These are phyloP conservation scores for Melanotaenia trifasciata DNA, from an alignment of 2,797 vertebrate genomes.

Conservation along the genomic window DNA sequence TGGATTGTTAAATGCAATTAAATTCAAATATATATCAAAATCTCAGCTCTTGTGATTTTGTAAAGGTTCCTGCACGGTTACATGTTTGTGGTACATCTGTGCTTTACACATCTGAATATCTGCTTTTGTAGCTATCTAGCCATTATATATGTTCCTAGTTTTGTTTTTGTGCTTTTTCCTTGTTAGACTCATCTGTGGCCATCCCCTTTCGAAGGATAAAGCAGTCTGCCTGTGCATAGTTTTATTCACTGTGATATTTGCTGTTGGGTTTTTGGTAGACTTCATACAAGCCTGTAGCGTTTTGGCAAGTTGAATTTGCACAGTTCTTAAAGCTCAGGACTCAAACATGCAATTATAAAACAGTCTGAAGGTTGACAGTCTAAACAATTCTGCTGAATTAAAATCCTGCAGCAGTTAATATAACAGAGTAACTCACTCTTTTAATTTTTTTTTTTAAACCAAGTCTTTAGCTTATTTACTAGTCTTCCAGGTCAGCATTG, in stretches of 20 bases:
- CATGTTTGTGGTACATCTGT: not conserved
- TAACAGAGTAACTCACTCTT: too few relatives aligned
- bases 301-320: not conserved
- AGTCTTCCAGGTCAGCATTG: conserved; percentile 19
- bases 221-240: too few relatives aligned
- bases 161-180: not conserved
- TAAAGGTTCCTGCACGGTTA: not conserved
- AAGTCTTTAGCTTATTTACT: not conserved
- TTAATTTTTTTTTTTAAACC: not conserved
- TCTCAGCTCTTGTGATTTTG: conserved; percentile 12
- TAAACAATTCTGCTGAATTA: too few relatives aligned
- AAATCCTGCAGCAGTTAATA: too few relatives aligned
- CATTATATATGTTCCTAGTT: not conserved
- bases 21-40: conserved; percentile 16
- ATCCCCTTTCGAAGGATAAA: not conserved
- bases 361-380: not conserved
- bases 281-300: not conserved
- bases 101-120: not conserved
- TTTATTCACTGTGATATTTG: too few relatives aligned
- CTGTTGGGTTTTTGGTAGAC: not conserved
- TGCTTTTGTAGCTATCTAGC: not conserved
- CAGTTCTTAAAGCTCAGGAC: not conserved
- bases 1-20: not conserved
- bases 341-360: not conserved
- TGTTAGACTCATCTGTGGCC: not conserved